phyloP scores from a whole-genome alignment of 2,113 vertebrate genomes.

The Nyctibius bracteatus region DNA sequence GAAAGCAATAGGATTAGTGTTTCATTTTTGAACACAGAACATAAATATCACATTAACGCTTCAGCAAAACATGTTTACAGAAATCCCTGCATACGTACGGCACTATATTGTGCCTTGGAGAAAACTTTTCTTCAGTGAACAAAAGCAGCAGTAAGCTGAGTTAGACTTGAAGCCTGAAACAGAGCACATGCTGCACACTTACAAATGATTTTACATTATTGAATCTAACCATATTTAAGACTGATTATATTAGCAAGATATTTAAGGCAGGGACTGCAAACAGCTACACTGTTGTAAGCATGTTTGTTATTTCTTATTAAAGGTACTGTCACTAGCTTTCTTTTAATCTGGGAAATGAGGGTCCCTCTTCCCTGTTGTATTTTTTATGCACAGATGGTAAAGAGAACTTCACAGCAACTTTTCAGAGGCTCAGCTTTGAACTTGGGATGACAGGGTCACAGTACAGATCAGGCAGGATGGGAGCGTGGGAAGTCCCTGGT shows the following conservation, averaged over 20 bases:
- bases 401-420: not conserved
- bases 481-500: not conserved
- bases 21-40: not conserved
- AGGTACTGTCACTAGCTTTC: not conserved
- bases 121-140: not conserved
- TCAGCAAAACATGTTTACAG: not conserved
- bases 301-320: not conserved
- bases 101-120: not conserved
- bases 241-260: not conserved
- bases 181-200: not conserved
- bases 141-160: not conserved
- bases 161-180: not conserved
- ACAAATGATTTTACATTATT: not conserved
- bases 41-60: not conserved
- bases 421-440: not conserved
- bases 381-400: not conserved
- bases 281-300: not conserved
- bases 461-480: fast-evolving
- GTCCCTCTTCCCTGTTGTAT: not conserved
- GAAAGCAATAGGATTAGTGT: not conserved
- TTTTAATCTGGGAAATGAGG: not conserved
- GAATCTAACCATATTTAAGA: not conserved
- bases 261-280: not conserved
- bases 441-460: fast-evolving
- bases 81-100: not conserved